phyloP scores from a whole-genome alignment of 2,797 vertebrate species.

The Arctocebus calabarensis region DNA sequence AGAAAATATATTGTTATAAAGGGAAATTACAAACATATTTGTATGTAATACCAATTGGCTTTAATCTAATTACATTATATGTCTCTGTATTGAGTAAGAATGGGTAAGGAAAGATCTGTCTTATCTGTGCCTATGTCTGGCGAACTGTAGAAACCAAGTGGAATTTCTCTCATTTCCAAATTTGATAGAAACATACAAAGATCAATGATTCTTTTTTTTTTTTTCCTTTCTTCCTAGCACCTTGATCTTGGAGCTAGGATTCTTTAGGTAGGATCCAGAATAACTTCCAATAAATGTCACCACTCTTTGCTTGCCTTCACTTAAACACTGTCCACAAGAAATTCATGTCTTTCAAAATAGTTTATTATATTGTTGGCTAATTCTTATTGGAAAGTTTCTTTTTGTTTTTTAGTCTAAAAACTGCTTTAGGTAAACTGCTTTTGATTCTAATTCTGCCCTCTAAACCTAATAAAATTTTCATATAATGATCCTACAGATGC shows the following conservation, averaged over 20 bases:
- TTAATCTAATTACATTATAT: constrained; percentile 66
- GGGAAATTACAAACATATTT: too few relatives aligned
- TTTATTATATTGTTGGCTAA: background rate
- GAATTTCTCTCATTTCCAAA: constrained; percentile 18
- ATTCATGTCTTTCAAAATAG: background rate
- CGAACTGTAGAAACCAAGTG: background rate
- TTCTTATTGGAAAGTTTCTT: constrained; percentile 35
- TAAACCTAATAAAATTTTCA: background rate
- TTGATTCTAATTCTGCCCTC: background rate
- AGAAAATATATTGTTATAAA: too few relatives aligned
- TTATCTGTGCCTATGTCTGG: background rate
- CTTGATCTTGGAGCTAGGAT: background rate
- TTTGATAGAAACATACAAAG: background rate
- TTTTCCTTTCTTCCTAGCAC: background rate
- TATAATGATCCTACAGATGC: background rate
- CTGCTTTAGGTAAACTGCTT: background rate
- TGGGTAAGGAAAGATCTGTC: constrained; percentile 22
- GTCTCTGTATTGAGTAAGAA: constrained; percentile 49
- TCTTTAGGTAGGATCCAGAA: background rate
- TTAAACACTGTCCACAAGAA: background rate
- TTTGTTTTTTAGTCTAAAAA: background rate
- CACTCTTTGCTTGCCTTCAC: background rate
- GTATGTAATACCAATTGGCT: too few relatives aligned
- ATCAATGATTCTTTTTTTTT: background rate
- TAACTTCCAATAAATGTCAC: background rate